Evolutionary conservation across 35 echinoderm and acorn worm species (phyloP).

Genomic region (Chiridota heheva): DNA sequence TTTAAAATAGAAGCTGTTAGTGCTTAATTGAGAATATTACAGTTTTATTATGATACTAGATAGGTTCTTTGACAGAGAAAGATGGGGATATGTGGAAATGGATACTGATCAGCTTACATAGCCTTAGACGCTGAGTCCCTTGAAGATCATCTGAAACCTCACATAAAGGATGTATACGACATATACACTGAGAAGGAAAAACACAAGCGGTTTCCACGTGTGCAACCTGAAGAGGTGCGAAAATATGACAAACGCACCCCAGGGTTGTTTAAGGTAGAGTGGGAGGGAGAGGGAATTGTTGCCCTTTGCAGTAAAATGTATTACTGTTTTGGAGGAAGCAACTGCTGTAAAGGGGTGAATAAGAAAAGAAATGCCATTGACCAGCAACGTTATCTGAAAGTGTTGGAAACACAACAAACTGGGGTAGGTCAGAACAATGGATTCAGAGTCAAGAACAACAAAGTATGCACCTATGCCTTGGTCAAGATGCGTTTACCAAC

Average conservation of each 20-base stretch:
- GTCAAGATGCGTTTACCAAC: no score
- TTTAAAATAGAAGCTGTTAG: no score
- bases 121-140: not conserved
- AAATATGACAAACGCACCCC: no score
- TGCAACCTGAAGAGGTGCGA: no score
- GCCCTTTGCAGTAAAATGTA: slow-evolving; percentile 6
- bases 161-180: not conserved
- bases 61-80: not conserved
- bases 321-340: not conserved
- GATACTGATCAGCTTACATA: no score
- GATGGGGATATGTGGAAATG: no score
- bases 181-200: not conserved
- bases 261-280: not conserved
- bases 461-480: not conserved
- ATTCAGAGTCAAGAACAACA: not conserved
- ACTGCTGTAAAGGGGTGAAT: not conserved
- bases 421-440: not conserved
- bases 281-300: slow-evolving; percentile 7
- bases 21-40: no score
- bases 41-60: slow-evolving; percentile 1
- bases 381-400: not conserved
- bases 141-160: not conserved
- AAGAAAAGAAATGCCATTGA: not conserved
- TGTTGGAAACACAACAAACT: not conserved
- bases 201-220: not conserved